Evolutionary conservation across 2,113 vertebrate species (phyloP).

Genomic region (Phoxinus phoxinus): DNA sequence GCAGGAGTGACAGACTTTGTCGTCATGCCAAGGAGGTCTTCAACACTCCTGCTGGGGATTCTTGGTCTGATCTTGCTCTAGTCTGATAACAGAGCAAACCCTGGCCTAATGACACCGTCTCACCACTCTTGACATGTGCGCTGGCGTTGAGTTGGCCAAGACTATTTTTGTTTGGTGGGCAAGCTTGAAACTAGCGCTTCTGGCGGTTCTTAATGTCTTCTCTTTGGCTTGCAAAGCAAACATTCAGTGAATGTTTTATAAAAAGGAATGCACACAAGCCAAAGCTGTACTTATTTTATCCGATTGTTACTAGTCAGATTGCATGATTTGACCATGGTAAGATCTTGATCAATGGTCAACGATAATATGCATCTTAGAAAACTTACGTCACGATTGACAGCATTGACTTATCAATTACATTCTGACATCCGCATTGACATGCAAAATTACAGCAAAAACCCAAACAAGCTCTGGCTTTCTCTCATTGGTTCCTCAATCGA

Average conservation of each 20-base stretch:
- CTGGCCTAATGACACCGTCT: slow-evolving; percentile 35
- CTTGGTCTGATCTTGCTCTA: slow-evolving; percentile 10
- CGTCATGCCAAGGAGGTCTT: slow-evolving; percentile 19
- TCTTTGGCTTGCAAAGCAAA: slow-evolving; percentile 18
- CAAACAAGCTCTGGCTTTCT: not conserved
- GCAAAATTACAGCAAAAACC: not conserved
- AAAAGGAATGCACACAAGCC: not conserved
- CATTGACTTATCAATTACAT: not conserved
- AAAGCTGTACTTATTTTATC: not conserved
- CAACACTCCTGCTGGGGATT: slow-evolving; percentile 11
- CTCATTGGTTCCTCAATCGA: not conserved
- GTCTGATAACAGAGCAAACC: slow-evolving; percentile 43
- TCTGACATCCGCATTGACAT: not conserved
- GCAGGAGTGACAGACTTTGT: slow-evolving; percentile 17
- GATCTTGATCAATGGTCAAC: not conserved
- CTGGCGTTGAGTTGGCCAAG: not conserved
- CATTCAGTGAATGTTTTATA: not conserved
- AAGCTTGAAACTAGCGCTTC: not conserved
- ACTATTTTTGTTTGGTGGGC: slow-evolving; percentile 37
- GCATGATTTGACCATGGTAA: not conserved
- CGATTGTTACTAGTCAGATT: too few relatives aligned
- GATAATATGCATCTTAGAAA: not conserved
- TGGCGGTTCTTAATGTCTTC: not conserved
- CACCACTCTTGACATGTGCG: slow-evolving; percentile 20
- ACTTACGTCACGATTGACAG: not conserved